A percentile compares a stretch with the other conserved stretches of the same genome.
Evolutionary conservation across 2,113 vertebrate species (phyloP).

Genomic region (Actenoides lindsayi): DNA sequence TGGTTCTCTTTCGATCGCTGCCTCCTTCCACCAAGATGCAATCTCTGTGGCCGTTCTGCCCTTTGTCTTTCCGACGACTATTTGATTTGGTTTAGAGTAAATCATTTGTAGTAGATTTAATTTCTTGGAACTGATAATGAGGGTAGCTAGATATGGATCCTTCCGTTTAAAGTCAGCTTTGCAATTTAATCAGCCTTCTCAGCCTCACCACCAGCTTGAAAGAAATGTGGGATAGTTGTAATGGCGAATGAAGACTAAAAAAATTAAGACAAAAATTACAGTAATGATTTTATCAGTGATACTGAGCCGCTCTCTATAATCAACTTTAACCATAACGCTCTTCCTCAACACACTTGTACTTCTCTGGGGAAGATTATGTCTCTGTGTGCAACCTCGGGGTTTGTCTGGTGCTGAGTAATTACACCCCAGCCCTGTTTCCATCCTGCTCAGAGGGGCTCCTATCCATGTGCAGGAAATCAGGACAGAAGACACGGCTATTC

Average conservation of each 20-base stretch:
- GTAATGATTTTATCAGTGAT: constrained; percentile 15
- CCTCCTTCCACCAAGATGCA: neutral
- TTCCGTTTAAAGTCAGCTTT: constrained; percentile 26
- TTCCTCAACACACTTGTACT: neutral
- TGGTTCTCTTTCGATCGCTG: neutral
- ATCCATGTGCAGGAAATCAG: fast-evolving
- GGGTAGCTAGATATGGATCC: constrained; percentile 23
- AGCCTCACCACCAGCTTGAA: neutral
- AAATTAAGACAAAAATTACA: neutral
- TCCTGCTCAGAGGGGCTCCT: neutral
- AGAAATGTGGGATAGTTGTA: neutral
- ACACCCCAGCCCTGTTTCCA: neutral
- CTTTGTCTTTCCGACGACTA: neutral
- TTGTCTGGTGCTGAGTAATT: neutral
- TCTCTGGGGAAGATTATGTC: neutral
- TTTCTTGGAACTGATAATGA: constrained; percentile 53
- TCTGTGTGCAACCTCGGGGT: neutral
- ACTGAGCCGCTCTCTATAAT: neutral
- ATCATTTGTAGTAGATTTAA: constrained; percentile 15
- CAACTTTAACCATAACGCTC: neutral
- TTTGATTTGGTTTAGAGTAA: neutral
- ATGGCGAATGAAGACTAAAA: neutral
- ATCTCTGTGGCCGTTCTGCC: neutral
- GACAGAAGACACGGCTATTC: fast-evolving
- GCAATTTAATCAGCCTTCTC: constrained; percentile 42